These are phyloP conservation scores for Hydrozoanthus gracilis DNA, from an alignment of 92 coral and sea anemone species.

Conservation along the genomic window DNA sequence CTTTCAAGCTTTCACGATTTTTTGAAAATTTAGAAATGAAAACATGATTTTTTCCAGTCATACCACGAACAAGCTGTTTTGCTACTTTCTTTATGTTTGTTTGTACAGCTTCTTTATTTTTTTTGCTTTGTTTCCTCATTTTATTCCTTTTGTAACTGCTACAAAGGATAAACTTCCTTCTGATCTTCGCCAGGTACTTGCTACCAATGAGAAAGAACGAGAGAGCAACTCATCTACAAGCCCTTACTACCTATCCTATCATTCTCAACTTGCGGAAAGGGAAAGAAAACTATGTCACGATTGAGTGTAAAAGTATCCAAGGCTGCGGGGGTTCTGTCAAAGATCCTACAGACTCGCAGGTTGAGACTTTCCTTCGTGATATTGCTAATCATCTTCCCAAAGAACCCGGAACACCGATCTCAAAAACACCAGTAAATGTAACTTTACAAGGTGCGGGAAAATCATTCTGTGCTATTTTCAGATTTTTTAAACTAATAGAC, in stretches of 20 bases:
- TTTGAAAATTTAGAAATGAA: too few relatives aligned
- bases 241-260: slow-evolving; percentile 82
- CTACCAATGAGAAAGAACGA: slow-evolving; percentile 81
- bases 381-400: neutral
- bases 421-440: neutral
- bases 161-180: too few relatives aligned
- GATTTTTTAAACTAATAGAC: neutral
- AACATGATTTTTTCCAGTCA: too few relatives aligned
- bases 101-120: too few relatives aligned
- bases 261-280: slow-evolving; percentile 74
- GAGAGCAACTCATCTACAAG: slow-evolving; percentile 81
- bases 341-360: slow-evolving; percentile 67
- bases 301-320: slow-evolving; percentile 27
- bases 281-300: slow-evolving; percentile 38
- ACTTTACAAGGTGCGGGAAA: neutral
- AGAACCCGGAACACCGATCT: neutral
- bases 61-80: too few relatives aligned
- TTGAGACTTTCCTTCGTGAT: neutral
- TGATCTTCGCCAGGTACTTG: slow-evolving; percentile 51
- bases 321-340: slow-evolving; percentile 50
- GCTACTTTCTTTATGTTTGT: too few relatives aligned
- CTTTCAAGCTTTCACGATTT: too few relatives aligned
- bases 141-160: too few relatives aligned
- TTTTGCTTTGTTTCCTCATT: too few relatives aligned
- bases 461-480: too few relatives aligned